A percentile compares a stretch with the other conserved stretches of the same genome.
Evolutionary conservation across 2,113 vertebrate genomes (phyloP).

Genomic region (Ptyas mucosa): DNA sequence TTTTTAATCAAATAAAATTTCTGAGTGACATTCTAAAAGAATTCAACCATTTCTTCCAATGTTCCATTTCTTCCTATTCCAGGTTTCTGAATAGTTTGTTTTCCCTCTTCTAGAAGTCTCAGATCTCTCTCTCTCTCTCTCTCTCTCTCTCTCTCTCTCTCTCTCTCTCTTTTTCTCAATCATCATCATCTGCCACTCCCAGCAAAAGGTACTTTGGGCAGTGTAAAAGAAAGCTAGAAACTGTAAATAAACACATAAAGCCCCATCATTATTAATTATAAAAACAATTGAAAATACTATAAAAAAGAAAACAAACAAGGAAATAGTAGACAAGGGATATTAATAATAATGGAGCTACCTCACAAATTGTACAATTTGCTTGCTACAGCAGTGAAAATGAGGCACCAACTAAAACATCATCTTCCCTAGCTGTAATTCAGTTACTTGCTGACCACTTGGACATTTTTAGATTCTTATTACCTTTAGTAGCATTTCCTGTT

Average conservation of each 20-base stretch:
- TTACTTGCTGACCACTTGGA: not conserved
- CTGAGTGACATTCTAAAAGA: constrained; percentile 5
- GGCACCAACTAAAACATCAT: not conserved
- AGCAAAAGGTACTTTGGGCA: not conserved
- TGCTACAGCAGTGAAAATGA: not conserved
- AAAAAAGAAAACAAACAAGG: not conserved
- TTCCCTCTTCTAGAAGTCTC: not conserved
- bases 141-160: rapidly evolving
- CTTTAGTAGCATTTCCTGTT: not conserved
- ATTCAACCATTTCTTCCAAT: not conserved
- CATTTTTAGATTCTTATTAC: not conserved
- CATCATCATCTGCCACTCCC: not conserved
- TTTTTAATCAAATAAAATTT: constrained; percentile 32
- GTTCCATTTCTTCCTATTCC: too few relatives aligned
- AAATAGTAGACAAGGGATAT: not conserved
- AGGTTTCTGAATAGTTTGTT: not conserved
- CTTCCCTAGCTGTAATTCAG: not conserved
- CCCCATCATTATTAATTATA: not conserved
- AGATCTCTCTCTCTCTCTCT: rapidly evolving
- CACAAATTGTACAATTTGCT: not conserved
- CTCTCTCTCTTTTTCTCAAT: too few relatives aligned
- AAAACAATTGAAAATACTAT: not conserved
- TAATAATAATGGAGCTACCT: not conserved
- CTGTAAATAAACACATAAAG: not conserved
- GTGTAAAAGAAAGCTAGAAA: not conserved